These are phyloP conservation scores for Lagodon rhomboides DNA, from an alignment of 2,797 vertebrate species.

Conservation along the genomic window DNA sequence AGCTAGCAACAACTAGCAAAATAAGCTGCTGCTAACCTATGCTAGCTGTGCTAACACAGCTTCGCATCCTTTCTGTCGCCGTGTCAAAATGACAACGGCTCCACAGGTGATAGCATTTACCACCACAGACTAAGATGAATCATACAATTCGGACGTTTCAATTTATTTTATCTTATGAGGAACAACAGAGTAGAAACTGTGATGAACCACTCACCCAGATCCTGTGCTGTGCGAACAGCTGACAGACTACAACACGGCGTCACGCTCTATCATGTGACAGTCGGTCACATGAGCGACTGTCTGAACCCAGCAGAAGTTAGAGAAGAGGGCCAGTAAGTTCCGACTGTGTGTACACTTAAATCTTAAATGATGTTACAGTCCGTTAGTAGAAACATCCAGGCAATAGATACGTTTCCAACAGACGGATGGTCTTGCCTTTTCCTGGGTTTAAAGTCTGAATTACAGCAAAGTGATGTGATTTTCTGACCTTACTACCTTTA, in stretches of 20 bases:
- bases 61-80: not conserved
- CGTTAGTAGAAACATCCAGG: not conserved
- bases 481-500: too few relatives aligned
- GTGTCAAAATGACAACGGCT: not conserved
- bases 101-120: rapidly evolving
- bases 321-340: too few relatives aligned
- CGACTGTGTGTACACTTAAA: not conserved
- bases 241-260: conserved; percentile 73
- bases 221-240: conserved; percentile 58
- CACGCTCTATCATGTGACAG: conserved; percentile 81
- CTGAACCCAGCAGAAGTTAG: not conserved
- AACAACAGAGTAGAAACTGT: not conserved
- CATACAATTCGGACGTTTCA: rapidly evolving
- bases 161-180: not conserved
- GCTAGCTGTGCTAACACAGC: conserved; percentile 44
- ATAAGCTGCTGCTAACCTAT: conserved; percentile 52
- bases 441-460: too few relatives aligned
- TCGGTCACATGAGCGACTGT: conserved; percentile 65
- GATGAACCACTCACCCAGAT: conserved; percentile 65
- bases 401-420: too few relatives aligned
- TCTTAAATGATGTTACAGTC: not conserved
- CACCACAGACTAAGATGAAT: not conserved
- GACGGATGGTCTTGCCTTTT: too few relatives aligned
- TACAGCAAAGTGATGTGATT: too few relatives aligned
- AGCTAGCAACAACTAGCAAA: conserved; percentile 8